phyloP scores from a whole-genome alignment of 1,140 invertebrate species.

The Eriocheir sinensis region DNA sequence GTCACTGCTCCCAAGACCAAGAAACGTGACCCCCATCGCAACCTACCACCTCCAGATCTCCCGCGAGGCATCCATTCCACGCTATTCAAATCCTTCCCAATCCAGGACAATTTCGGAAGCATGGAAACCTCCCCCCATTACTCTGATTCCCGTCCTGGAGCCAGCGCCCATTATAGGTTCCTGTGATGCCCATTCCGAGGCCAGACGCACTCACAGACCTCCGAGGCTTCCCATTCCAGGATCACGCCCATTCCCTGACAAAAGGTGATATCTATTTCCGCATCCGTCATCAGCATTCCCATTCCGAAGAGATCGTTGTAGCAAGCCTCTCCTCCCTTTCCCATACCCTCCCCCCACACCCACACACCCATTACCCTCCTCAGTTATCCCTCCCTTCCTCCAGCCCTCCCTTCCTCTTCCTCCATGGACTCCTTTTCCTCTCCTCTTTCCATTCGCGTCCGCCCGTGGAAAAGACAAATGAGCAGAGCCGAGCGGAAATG shows the following conservation, averaged over 20 bases:
- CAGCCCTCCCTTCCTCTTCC: not conserved
- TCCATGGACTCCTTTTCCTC: constrained; percentile 31
- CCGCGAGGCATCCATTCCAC: not conserved
- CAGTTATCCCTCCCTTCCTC: not conserved
- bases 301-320: not conserved
- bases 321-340: constrained; percentile 42
- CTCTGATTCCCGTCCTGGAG: not conserved
- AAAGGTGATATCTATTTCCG: constrained; percentile 1
- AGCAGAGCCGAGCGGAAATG: constrained; percentile 61
- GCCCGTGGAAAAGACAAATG: constrained; percentile 66
- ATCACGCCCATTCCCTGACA: not conserved
- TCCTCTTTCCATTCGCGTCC: constrained; percentile 34
- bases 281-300: constrained; percentile 11
- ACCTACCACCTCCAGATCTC: not conserved
- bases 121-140: not conserved
- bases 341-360: not conserved
- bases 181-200: not conserved
- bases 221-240: not conserved
- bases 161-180: not conserved
- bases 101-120: not conserved
- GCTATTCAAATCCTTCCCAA: not conserved
- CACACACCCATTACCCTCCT: not conserved
- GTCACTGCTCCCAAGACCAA: not conserved
- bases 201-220: not conserved
- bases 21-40: not conserved